Conservation (phyloP, 2,797 vertebrate genomes). For the Galago senegalensis region DNA sequence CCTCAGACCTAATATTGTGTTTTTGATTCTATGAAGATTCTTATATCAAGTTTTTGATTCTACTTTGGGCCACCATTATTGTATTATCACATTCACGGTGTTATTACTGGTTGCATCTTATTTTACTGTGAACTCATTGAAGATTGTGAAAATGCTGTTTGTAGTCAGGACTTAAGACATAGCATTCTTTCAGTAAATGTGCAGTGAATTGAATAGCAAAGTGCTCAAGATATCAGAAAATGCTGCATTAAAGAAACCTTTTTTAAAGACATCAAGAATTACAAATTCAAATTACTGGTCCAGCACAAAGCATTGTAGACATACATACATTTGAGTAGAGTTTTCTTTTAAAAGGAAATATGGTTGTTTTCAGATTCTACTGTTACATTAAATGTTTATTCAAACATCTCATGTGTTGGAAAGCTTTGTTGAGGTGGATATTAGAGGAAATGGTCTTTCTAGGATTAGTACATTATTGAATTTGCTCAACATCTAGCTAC, state of each 20-base stretch:
- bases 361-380: conserved; percentile 40
- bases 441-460: conserved; percentile 1
- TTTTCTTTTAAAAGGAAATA: conserved; percentile 12
- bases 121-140: conserved; percentile 25
- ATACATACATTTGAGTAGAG: background rate
- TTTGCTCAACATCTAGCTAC: conserved; percentile 10
- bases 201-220: conserved; percentile 27
- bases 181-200: background rate
- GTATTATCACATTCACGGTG: background rate
- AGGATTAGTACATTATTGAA: conserved; percentile 25
- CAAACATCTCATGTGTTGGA: background rate
- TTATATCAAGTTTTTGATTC: background rate
- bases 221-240: conserved; percentile 38
- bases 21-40: background rate
- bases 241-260: background rate
- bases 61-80: background rate
- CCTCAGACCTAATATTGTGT: background rate
- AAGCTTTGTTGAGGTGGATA: conserved; percentile 30
- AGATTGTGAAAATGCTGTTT: background rate
- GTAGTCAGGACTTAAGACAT: background rate
- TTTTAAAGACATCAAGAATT: conserved; percentile 27
- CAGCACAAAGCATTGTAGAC: conserved; percentile 35
- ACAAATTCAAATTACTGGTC: conserved; percentile 57
- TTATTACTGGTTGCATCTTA: background rate
- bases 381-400: conserved; percentile 45